These are phyloP conservation scores for Glandiceps talaboti DNA, from an alignment of 53 echinoderm and acorn worm genomes.

Conservation along the genomic window DNA sequence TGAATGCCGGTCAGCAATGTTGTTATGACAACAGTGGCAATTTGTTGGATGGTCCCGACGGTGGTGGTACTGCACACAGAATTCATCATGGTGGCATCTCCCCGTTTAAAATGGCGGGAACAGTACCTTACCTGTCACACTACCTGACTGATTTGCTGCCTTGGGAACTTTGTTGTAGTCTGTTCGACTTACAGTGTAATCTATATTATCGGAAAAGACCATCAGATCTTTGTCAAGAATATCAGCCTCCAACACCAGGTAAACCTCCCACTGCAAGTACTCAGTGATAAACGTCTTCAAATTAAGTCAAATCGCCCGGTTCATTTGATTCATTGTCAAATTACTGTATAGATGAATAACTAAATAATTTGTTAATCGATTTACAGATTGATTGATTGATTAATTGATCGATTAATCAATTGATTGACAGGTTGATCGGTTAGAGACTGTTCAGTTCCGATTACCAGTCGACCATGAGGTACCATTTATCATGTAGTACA, in stretches of 20 bases:
- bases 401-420: no score
- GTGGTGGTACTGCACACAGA: constrained; percentile 53
- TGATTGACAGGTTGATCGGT: no score
- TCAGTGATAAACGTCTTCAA: no score
- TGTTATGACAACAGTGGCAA: constrained; percentile 56
- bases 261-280: no score
- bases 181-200: constrained; percentile 19
- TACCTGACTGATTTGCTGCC: constrained; percentile 60
- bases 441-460: no score
- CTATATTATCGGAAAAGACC: constrained; percentile 37
- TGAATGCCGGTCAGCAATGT: constrained; percentile 66
- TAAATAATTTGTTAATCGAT: no score
- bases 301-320: no score
- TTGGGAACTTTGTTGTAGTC: constrained; percentile 78
- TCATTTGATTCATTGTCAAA: no score
- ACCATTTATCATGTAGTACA: no score
- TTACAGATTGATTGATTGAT: no score
- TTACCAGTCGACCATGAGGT: no score
- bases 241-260: constrained; percentile 61
- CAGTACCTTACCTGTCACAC: constrained; percentile 68
- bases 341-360: no score
- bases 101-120: constrained; percentile 38
- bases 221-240: constrained; percentile 49
- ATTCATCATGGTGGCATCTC: constrained; percentile 56
- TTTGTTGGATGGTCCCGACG: constrained; percentile 56